phyloP scores from a whole-genome alignment of 2,113 vertebrate species.

The Zapornia atra region DNA sequence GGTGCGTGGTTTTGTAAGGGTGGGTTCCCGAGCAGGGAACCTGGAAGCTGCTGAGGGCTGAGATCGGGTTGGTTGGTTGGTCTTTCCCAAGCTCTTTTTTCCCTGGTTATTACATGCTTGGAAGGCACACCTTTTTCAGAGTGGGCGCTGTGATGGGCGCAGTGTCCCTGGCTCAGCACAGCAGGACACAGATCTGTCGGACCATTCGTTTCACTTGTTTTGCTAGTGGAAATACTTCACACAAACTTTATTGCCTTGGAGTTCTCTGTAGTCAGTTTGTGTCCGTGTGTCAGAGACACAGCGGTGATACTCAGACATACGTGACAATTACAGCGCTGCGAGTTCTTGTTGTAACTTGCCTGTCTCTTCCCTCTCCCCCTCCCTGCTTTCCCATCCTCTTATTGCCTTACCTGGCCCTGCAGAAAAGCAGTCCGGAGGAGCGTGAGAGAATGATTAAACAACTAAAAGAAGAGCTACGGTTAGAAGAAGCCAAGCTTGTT shows the following conservation, averaged over 20 bases:
- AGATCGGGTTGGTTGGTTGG: too few relatives aligned
- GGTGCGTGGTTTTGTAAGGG: background rate
- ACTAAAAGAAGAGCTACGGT: constrained; percentile 90
- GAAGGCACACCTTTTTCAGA: background rate
- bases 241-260: background rate
- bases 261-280: background rate
- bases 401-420: background rate
- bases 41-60: background rate
- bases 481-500: constrained; percentile 96
- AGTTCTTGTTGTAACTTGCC: background rate
- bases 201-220: background rate
- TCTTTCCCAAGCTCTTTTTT: background rate
- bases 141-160: accelerated
- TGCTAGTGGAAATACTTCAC: background rate
- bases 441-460: constrained; percentile 90
- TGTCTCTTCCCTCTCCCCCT: background rate
- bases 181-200: too few relatives aligned
- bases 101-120: background rate
- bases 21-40: background rate
- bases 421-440: constrained; percentile 92
- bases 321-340: accelerated
- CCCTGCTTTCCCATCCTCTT: background rate
- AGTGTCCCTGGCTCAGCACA: background rate
- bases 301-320: background rate
- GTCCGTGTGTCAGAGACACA: background rate